A percentile compares a stretch with the other conserved stretches of the same genome.
Conservation (phyloP, 2,113 vertebrate genomes). For the Malurus alboscapulatus region DNA sequence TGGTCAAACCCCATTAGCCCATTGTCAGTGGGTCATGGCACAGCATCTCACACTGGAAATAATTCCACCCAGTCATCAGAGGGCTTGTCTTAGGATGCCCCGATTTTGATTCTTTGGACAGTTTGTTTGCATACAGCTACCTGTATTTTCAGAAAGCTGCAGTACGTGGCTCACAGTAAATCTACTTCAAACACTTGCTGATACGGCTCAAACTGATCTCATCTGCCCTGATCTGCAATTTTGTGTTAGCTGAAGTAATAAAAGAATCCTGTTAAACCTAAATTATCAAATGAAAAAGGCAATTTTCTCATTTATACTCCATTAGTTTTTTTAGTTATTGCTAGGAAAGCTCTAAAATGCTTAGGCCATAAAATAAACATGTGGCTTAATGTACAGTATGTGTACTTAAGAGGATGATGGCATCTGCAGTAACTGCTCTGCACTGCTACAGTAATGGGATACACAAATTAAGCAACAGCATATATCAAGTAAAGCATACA, state of each 20-base stretch:
- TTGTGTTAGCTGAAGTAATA: constrained; percentile 57
- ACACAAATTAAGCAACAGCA: constrained; percentile 41
- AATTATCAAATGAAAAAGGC: constrained; percentile 54
- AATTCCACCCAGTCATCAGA: background rate
- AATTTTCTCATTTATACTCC: constrained; percentile 57
- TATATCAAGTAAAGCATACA: constrained; percentile 12
- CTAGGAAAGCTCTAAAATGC: constrained; percentile 54
- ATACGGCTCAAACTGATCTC: constrained; percentile 27
- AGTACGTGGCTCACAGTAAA: background rate
- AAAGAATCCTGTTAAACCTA: constrained; percentile 51
- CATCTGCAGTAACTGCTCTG: constrained; percentile 49
- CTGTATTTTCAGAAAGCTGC: constrained; percentile 5
- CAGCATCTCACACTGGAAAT: background rate
- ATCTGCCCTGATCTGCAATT: constrained; percentile 54
- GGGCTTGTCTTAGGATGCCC: background rate
- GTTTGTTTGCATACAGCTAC: background rate
- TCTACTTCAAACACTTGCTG: constrained; percentile 11
- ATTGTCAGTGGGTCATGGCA: background rate
- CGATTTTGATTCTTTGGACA: constrained; percentile 18
- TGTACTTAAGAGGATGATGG: constrained; percentile 55
- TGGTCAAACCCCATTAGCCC: background rate
- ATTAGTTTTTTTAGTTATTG: constrained; percentile 60
- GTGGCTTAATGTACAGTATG: constrained; percentile 66
- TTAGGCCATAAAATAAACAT: constrained; percentile 63
- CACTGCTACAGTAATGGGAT: constrained; percentile 20